A percentile compares a stretch with the other conserved stretches of the same genome.
Evolutionary conservation across 2,797 vertebrate genomes (phyloP).

Genomic region (Hydrophis major): DNA sequence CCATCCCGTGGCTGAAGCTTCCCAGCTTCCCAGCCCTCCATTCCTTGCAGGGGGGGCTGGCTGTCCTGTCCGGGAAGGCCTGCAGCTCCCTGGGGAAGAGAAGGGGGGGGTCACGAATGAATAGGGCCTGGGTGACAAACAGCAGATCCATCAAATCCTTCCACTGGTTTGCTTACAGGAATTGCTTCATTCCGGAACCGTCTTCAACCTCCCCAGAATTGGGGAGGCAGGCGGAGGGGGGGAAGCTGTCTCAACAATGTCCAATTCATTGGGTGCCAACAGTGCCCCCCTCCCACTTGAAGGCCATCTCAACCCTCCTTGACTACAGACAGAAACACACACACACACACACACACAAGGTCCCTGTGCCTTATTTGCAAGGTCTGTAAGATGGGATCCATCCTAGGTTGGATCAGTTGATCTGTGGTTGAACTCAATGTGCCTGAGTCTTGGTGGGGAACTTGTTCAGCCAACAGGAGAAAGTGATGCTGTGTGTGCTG

Average conservation of each 20-base stretch:
- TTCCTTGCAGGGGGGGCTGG: not conserved
- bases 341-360: not conserved
- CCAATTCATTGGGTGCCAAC: not conserved
- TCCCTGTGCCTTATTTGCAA: not conserved
- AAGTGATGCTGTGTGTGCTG: not conserved
- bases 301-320: not conserved
- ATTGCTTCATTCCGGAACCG: not conserved
- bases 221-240: no score
- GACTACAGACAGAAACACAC: not conserved
- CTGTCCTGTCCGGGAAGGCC: not conserved
- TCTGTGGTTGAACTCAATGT: not conserved
- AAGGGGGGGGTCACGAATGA: not conserved
- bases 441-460: not conserved
- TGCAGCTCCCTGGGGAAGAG: not conserved
- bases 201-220: not conserved
- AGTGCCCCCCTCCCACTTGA: not conserved
- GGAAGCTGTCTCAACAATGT: not conserved
- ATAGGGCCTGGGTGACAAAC: not conserved
- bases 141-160: not conserved
- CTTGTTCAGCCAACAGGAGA: not conserved
- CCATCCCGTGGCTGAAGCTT: not conserved
- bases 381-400: not conserved
- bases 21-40: not conserved
- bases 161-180: not conserved
- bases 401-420: not conserved